A percentile compares a stretch with the other conserved stretches of the same genome.
These are phyloP conservation scores for Erpetoichthys calabaricus DNA, from an alignment of 2,797 vertebrate genomes.

Conservation along the genomic window DNA sequence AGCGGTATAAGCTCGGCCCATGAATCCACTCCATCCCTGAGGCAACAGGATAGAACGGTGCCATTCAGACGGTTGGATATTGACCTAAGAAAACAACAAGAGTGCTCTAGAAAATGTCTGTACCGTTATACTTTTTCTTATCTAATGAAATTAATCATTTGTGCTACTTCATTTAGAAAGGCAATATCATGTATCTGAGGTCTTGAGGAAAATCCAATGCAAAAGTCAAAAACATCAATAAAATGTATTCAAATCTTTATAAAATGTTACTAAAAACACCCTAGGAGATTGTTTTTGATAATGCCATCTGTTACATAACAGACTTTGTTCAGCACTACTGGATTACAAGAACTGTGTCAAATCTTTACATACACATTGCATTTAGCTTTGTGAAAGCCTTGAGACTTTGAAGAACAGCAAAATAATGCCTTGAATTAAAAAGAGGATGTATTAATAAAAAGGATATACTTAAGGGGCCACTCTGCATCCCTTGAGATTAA, in stretches of 20 bases:
- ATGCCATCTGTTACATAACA: too few relatives aligned
- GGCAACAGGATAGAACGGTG: constrained; percentile 74
- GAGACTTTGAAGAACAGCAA: background rate
- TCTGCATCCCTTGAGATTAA: background rate
- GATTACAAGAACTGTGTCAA: too few relatives aligned
- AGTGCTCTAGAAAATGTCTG: background rate
- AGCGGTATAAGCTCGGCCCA: constrained; percentile 71
- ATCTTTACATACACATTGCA: too few relatives aligned
- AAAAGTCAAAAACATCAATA: background rate
- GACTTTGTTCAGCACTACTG: too few relatives aligned
- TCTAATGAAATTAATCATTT: constrained; percentile 4
- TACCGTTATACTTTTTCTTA: background rate
- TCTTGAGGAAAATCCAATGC: background rate
- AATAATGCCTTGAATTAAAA: too few relatives aligned
- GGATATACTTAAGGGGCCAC: constrained; percentile 1
- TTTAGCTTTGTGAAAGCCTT: background rate
- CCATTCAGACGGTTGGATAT: constrained; percentile 90
- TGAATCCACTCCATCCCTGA: constrained; percentile 77
- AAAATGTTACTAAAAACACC: too few relatives aligned
- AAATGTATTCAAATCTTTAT: too few relatives aligned
- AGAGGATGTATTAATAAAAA: background rate
- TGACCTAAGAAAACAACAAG: constrained; percentile 54
- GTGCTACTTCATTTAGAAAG: constrained; percentile 3
- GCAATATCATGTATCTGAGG: background rate
- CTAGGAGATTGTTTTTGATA: too few relatives aligned